These are phyloP conservation scores for Siniperca knerii DNA, from an alignment of 2,113 vertebrate genomes.

Conservation along the genomic window DNA sequence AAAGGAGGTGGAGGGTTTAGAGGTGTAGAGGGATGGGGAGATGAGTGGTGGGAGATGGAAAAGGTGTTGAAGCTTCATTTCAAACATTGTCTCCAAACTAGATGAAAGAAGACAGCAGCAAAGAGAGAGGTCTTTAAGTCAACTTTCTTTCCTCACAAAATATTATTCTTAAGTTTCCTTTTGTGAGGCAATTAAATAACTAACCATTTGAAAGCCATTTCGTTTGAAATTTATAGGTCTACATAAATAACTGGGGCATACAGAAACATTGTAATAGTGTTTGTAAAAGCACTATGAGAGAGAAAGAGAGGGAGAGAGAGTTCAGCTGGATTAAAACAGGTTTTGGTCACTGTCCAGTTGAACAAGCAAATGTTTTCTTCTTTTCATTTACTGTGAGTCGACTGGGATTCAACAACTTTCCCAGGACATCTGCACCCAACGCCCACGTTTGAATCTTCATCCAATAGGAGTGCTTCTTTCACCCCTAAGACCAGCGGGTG, in stretches of 20 bases:
- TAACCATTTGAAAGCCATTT: slow-evolving; percentile 13
- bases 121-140: slow-evolving; percentile 20
- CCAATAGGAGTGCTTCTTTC: slow-evolving; percentile 77
- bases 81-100: slow-evolving; percentile 34
- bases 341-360: slow-evolving; percentile 84
- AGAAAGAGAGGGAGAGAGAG: slow-evolving; percentile 43
- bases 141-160: slow-evolving; percentile 29
- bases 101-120: slow-evolving; percentile 19
- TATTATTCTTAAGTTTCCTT: slow-evolving; percentile 16
- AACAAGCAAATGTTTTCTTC: slow-evolving; percentile 83
- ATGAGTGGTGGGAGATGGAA: slow-evolving; percentile 49
- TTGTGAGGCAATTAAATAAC: slow-evolving; percentile 8
- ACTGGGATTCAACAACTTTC: slow-evolving; percentile 87
- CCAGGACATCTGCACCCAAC: slow-evolving; percentile 89
- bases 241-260: slow-evolving; percentile 25
- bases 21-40: slow-evolving; percentile 43
- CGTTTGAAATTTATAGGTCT: slow-evolving; percentile 40
- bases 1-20: slow-evolving; percentile 36
- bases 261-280: slow-evolving; percentile 48
- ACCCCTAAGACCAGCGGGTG: slow-evolving; percentile 60
- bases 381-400: slow-evolving; percentile 80
- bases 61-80: slow-evolving; percentile 57
- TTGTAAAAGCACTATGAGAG: slow-evolving; percentile 26
- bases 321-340: slow-evolving; percentile 78
- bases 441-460: slow-evolving; percentile 76